Conservation (phyloP, 2,888 invertebrate species). For the Hoplodrina ambigua region DNA sequence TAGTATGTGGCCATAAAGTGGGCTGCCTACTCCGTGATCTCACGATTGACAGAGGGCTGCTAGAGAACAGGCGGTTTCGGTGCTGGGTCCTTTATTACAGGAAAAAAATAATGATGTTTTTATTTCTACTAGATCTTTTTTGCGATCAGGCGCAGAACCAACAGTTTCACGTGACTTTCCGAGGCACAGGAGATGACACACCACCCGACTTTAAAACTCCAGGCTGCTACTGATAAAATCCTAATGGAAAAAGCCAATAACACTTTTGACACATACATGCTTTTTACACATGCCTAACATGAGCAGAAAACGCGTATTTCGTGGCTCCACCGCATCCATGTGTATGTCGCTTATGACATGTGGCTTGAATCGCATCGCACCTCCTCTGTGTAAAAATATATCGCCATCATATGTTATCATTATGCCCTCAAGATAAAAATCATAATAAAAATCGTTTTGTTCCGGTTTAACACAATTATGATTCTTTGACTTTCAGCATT, state of each 20-base stretch:
- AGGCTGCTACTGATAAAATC: too few relatives aligned
- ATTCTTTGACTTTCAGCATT: background rate
- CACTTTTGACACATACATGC: too few relatives aligned
- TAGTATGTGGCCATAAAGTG: constrained; percentile 39
- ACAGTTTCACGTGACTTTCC: too few relatives aligned
- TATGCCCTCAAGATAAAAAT: constrained; percentile 20
- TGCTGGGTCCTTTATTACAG: background rate
- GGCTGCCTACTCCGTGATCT: background rate
- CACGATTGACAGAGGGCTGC: background rate
- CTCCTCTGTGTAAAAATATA: constrained; percentile 47
- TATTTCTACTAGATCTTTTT: too few relatives aligned
- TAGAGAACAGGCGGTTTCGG: background rate
- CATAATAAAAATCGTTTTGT: background rate
- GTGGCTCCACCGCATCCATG: constrained; percentile 32
- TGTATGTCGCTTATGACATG: constrained; percentile 52
- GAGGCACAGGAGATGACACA: too few relatives aligned
- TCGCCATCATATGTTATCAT: constrained; percentile 29
- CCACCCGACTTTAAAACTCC: too few relatives aligned
- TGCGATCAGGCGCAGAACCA: too few relatives aligned
- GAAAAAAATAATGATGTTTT: too few relatives aligned
- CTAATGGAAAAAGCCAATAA: too few relatives aligned
- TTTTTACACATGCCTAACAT: background rate
- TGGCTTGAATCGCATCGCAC: constrained; percentile 55
- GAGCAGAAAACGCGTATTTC: background rate
- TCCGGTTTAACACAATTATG: background rate